Evolutionary conservation across 2,113 vertebrate species (phyloP), one percentile per base, ranked within the genome.

Genomic region (Dascyllus trimaculatus): DNA sequence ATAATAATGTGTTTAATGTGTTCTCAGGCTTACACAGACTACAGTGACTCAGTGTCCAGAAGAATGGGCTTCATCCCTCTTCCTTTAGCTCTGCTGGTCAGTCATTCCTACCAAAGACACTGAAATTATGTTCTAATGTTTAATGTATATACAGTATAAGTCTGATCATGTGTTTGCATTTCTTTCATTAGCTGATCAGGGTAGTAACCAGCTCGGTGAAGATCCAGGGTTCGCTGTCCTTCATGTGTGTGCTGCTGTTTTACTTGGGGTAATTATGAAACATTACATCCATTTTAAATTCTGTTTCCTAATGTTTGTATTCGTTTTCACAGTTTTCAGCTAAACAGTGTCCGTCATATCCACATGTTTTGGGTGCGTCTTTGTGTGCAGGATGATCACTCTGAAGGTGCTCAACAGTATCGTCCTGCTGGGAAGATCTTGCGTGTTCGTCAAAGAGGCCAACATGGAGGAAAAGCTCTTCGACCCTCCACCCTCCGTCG

Each of bases 11-110:
- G 32, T 81, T 62, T 13, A 56, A 51, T 81, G 29, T 85, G 53
- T 88, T 64, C 71, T n/a, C 86, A 99, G 98, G 98, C 98, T 0
- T 99, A 99, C 60, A 99, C 98, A 57, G 98, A 99, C 92, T 99
- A 99, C 91, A 99, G 98, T 52, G 98, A 99, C 91, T 97, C 97
- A 0, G 98, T 99, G 52, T 99, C 98, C 29, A 96, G 98, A 84
- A 95, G 98, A 90, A 99, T 99, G 98, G 98, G 98, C 3, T 99
- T 99, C 85, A 99, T 99, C 88, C 98, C 98, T 35, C 98, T 99
- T 90, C 98, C 98, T 2, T 85, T 99, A 43, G 98, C 98, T 81
- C 95, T 99, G 64, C 87, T 99, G 94, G 98, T 99, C 95, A 96
- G 97, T 95, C 10, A 26, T 48, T 45, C 17, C 32, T 51, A 26